phyloP scores from a whole-genome alignment of 2,113 vertebrate genomes.

The Plestiodon gilberti region DNA sequence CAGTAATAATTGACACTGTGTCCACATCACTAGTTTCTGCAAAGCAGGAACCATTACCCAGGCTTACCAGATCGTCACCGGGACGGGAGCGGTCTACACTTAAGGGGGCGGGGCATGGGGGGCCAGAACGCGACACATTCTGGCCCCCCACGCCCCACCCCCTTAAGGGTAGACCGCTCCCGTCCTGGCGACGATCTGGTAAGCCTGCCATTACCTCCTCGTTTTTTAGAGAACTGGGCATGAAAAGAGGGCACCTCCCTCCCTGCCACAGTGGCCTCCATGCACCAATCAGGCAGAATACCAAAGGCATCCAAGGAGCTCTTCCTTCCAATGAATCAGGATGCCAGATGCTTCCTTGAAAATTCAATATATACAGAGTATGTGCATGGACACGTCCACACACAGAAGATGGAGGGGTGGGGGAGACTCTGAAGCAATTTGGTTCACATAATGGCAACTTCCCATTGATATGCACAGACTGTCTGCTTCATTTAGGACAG shows the following conservation, averaged over 20 bases:
- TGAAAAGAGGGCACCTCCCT: neutral
- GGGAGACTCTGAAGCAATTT: neutral
- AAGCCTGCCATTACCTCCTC: too few species aligned
- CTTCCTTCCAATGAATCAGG: neutral
- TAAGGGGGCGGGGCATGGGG: too few species aligned
- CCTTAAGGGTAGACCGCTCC: too few species aligned
- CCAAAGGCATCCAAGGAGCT: neutral
- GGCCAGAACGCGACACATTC: too few species aligned
- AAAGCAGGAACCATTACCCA: constrained; percentile 14
- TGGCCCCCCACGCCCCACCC: too few species aligned
- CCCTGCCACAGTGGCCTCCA: neutral
- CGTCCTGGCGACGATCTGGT: too few species aligned
- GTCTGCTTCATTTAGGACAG: too few species aligned
- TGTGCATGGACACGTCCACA: neutral
- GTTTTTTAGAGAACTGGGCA: neutral
- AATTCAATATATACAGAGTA: neutral
- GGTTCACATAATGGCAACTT: neutral
- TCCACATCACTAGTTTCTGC: neutral
- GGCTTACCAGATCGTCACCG: too few species aligned
- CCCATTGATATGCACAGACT: too few species aligned
- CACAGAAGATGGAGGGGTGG: neutral
- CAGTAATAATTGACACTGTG: neutral
- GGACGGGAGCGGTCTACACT: too few species aligned
- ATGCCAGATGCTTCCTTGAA: neutral
- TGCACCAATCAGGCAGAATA: neutral